Base-by-base conservation (phyloP, 2,113 vertebrate species). In the Charina bottae region DNA sequence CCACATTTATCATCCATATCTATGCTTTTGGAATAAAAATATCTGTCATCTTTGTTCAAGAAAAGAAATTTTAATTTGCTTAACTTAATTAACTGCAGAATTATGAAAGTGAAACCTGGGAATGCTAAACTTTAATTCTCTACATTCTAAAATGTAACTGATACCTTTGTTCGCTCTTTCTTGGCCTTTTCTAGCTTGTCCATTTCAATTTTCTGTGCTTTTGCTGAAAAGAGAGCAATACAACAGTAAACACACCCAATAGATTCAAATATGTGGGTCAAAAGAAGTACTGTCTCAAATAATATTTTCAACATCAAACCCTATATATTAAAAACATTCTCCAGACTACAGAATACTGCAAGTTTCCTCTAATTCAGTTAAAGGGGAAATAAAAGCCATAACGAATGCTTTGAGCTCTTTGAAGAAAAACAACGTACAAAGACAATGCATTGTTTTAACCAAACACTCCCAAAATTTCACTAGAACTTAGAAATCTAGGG, bases 201-300 rank as follows among this genome's bases (percentile, higher is more conserved):
- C 99, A 99, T 99, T 97, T 99, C 99, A 6, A 99, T 98, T 95
- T 99, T 99, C 97, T 99, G 99, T 78, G 99, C 98, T 98, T 99
- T 99, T 60, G 99, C 99, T 99, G 95, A 10, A 93, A 90, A 91
- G 46, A 88, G 26, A 17, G 93, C 94, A 83, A 95, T 0, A 42
- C 91, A 68, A 83, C 68, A 83, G 93, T 42, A 96, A 0, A 28
- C 49, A 59, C 85, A 56, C 1, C 5, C 62, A 87, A 53, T 13
- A 88, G 49, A 87, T 92, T 53, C 11, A 88, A 24, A 19, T 90
- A 53, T 23, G 94, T 83, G 0, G 46, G 93, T 86, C 46, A 90
- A 83, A 54, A 53, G n/a, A 33, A 19, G 4, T 59, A 24, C 0
- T 85, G 28, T 64, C 60, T 46, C 42, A 85, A 94, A 28, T 91